These are phyloP conservation scores for Boleophthalmus pectinirostris DNA, from an alignment of 2,113 vertebrate genomes.

Conservation along the genomic window DNA sequence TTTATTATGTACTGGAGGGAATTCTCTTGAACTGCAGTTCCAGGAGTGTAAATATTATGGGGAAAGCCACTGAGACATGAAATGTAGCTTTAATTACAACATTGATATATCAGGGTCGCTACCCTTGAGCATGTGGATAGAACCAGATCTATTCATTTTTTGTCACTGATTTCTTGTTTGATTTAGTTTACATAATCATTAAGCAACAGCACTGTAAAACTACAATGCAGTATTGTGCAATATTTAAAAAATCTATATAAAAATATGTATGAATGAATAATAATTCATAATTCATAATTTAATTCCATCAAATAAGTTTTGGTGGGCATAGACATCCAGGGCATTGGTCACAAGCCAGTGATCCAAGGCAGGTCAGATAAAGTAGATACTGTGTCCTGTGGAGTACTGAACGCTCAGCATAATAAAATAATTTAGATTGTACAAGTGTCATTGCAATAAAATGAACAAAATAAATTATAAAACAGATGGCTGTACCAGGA, in stretches of 20 bases:
- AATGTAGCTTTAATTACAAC: constrained; percentile 78
- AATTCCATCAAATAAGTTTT: not conserved
- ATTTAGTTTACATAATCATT: constrained; percentile 62
- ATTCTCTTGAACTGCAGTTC: constrained; percentile 69
- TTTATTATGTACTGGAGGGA: constrained; percentile 59
- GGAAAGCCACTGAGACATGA: constrained; percentile 74
- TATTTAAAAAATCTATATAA: constrained; percentile 29
- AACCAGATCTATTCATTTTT: constrained; percentile 63
- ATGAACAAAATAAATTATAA: not conserved
- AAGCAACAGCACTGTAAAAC: constrained; percentile 48
- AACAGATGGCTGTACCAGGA: not conserved
- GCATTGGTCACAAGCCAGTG: not conserved
- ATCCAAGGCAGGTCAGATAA: not conserved
- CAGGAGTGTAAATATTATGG: constrained; percentile 71
- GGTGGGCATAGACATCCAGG: not conserved
- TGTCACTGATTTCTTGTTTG: constrained; percentile 59
- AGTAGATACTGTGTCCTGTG: not conserved
- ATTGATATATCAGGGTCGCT: constrained; percentile 70
- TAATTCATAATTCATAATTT: not conserved
- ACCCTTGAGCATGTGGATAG: constrained; percentile 45
- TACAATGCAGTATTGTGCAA: constrained; percentile 12
- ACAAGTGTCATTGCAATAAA: constrained; percentile 28
- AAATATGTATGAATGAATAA: not conserved
- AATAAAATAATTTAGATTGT: not conserved
- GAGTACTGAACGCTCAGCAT: not conserved